Evolutionary conservation across 2,113 vertebrate species (phyloP).

Genomic region (Tychaedon coryphoeus): DNA sequence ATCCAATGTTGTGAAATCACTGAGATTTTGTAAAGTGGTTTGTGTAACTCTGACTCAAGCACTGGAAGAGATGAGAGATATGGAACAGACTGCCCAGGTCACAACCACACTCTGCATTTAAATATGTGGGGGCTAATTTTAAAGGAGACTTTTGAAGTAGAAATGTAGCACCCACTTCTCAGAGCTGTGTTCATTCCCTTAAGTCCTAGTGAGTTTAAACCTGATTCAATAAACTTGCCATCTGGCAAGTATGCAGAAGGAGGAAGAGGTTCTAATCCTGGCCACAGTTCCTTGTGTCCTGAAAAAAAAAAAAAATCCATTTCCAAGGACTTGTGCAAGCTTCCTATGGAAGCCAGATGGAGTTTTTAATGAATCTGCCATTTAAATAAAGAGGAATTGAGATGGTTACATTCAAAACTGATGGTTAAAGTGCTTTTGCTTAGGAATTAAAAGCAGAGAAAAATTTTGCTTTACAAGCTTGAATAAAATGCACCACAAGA

Average conservation of each 20-base stretch:
- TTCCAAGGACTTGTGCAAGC: constrained; percentile 4
- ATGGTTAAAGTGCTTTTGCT: not conserved
- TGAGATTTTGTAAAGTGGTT: not conserved
- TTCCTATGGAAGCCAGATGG: constrained; percentile 58
- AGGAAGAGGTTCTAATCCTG: constrained; percentile 50
- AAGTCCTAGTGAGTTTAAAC: constrained; percentile 39
- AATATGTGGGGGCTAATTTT: not conserved
- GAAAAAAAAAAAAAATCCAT: not conserved
- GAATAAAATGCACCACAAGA: not conserved
- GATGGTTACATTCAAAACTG: not conserved
- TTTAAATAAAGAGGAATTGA: constrained; percentile 26
- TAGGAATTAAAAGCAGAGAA: not conserved
- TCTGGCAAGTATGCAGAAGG: constrained; percentile 37
- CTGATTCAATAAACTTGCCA: constrained; percentile 41
- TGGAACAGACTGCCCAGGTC: not conserved
- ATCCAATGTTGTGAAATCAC: not conserved
- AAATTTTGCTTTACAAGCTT: not conserved
- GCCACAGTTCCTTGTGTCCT: not conserved
- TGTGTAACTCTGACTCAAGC: not conserved
- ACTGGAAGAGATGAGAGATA: not conserved
- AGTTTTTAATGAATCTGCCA: constrained; percentile 45
- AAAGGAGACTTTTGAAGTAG: constrained; percentile 31
- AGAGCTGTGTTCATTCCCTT: not conserved
- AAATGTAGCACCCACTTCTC: not conserved
- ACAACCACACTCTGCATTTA: not conserved